Conservation (phyloP, 2,113 vertebrate genomes). For the Xenus cinereus region DNA sequence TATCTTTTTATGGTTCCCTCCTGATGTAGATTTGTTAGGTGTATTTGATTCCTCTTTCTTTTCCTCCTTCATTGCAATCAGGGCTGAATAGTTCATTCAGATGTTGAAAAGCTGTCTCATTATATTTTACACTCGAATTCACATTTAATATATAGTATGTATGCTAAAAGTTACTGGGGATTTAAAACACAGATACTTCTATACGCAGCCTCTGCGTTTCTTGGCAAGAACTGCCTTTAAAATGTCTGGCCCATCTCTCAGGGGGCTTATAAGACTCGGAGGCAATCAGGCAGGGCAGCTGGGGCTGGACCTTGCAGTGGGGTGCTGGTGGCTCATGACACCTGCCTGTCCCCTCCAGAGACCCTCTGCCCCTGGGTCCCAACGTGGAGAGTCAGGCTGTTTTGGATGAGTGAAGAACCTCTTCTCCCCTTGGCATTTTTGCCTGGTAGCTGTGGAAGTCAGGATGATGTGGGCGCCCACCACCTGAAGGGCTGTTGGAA, state of each 20-base stretch:
- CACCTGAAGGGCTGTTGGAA: not conserved
- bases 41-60: not conserved
- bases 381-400: rapidly evolving
- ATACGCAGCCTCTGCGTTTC: not conserved
- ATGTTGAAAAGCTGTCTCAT: not conserved
- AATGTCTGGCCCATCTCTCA: not conserved
- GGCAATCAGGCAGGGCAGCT: not conserved
- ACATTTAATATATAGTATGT: not conserved
- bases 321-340: not conserved
- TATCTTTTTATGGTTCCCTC: constrained; percentile 37
- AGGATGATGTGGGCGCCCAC: not conserved
- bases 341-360: not conserved
- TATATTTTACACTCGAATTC: not conserved
- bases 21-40: constrained; percentile 9
- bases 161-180: not conserved
- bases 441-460: not conserved
- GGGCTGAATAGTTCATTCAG: not conserved
- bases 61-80: rapidly evolving
- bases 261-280: not conserved
- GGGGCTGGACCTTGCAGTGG: rapidly evolving
- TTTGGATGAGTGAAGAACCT: rapidly evolving
- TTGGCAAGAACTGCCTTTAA: not conserved
- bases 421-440: not conserved
- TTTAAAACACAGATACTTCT: not conserved
- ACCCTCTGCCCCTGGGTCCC: not conserved